Evolutionary conservation across 2,888 invertebrate species (phyloP).

Genomic region (Pimpla rufipes): DNA sequence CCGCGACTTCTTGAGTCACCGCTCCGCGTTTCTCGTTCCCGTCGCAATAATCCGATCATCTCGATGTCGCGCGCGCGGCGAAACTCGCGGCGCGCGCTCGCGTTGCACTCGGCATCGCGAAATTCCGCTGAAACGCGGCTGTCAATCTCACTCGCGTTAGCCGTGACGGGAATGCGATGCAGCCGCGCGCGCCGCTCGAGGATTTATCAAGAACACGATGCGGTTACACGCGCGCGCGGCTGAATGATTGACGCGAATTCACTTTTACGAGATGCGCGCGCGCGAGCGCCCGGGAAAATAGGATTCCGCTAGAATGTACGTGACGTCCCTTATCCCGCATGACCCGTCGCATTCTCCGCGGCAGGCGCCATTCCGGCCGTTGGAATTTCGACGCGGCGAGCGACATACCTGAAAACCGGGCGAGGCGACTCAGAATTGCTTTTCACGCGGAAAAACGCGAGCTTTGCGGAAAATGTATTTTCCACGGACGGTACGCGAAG

Average conservation of each 20-base stretch:
- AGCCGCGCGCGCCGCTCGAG: not conserved
- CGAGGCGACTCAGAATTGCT: not conserved
- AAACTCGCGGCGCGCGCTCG: too few relatives aligned
- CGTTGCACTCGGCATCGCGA: constrained; percentile 22
- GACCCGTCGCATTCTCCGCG: constrained; percentile 7
- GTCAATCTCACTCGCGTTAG: constrained; percentile 27
- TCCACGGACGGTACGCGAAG: not conserved
- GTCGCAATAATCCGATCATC: constrained; percentile 46
- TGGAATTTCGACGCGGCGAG: constrained; percentile 8
- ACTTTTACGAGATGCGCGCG: constrained; percentile 10
- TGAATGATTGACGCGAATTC: constrained; percentile 39
- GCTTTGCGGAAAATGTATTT: constrained; percentile 6
- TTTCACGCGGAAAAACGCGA: not conserved
- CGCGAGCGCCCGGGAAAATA: not conserved
- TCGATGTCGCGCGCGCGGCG: constrained; percentile 16
- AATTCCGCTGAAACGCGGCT: constrained; percentile 19
- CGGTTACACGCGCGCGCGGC: constrained; percentile 7
- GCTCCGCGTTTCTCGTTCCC: constrained; percentile 28
- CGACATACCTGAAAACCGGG: not conserved
- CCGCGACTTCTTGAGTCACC: constrained; percentile 52
- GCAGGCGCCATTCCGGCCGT: not conserved
- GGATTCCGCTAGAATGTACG: constrained; percentile 35
- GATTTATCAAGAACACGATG: constrained; percentile 42
- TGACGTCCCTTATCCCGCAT: constrained; percentile 17
- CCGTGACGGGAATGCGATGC: constrained; percentile 25